These are phyloP conservation scores for Gorilla gorilla DNA, from an alignment of 2,113 vertebrate species.

Conservation along the genomic window DNA sequence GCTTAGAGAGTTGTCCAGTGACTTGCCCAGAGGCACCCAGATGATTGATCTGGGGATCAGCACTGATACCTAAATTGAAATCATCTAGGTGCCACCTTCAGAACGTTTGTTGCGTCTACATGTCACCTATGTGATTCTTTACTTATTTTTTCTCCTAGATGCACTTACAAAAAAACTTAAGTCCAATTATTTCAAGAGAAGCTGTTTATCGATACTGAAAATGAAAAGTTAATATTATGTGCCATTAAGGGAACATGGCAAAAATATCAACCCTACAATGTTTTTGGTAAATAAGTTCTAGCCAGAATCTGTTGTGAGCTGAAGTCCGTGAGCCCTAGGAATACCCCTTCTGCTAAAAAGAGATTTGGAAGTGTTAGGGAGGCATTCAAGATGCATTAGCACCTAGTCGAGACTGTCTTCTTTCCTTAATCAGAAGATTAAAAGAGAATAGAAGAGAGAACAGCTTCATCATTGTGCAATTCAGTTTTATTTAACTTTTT, in stretches of 20 bases:
- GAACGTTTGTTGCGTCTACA: neutral
- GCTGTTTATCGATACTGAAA: neutral
- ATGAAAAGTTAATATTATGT: neutral
- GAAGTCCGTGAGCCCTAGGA: too few species aligned
- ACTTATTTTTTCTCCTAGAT: neutral
- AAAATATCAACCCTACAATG: neutral
- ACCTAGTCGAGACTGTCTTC: rapidly evolving
- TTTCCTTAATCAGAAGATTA: neutral
- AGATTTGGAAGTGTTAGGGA: neutral
- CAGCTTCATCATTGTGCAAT: neutral
- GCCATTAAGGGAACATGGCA: too few species aligned
- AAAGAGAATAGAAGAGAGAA: neutral
- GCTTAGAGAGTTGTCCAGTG: too few species aligned
- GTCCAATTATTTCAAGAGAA: neutral
- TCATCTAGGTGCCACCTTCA: rapidly evolving
- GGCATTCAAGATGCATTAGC: rapidly evolving
- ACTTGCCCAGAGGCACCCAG: too few species aligned
- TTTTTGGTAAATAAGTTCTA: neutral
- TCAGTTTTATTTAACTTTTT: neutral
- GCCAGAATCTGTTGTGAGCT: neutral
- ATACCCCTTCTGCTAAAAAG: neutral
- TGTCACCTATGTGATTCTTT: rapidly evolving
- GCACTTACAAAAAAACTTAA: neutral
- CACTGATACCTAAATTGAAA: neutral
- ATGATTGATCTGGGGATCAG: rapidly evolving